Conservation (phyloP, 2,888 invertebrate genomes). For the Arctia plantaginis region DNA sequence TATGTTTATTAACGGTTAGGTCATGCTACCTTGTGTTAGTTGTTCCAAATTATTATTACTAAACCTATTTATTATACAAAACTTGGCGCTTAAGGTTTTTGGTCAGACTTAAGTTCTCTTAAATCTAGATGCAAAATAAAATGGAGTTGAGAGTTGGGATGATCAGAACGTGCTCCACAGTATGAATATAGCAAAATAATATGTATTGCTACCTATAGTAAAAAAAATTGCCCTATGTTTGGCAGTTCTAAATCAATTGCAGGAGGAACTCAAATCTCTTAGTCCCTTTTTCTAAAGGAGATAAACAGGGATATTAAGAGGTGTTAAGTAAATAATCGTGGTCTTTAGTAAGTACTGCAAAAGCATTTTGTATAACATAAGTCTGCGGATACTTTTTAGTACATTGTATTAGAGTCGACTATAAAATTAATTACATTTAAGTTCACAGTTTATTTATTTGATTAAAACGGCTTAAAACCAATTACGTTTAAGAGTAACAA, state of each 20-base stretch:
- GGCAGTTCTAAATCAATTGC: constrained; percentile 1
- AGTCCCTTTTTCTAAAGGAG: constrained; percentile 1
- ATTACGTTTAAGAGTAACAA: no score
- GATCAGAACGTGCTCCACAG: constrained; percentile 44
- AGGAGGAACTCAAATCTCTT: constrained; percentile 1
- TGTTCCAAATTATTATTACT: no score
- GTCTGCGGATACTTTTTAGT: constrained; percentile 30
- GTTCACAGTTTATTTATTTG: not conserved
- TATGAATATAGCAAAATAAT: constrained; percentile 35
- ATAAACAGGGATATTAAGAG: constrained; percentile 12
- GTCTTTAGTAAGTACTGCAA: constrained; percentile 25
- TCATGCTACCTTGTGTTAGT: no score
- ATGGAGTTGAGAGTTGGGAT: constrained; percentile 26
- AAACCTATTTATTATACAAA: not conserved
- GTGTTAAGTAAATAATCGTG: not conserved
- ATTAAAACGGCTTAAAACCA: no score
- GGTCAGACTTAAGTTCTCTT: not conserved
- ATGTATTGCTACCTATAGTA: constrained; percentile 30
- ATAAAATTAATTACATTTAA: not conserved
- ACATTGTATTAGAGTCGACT: constrained; percentile 6
- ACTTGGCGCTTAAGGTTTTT: not conserved
- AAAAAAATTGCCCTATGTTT: constrained; percentile 18
- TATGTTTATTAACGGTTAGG: no score
- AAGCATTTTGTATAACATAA: constrained; percentile 41
- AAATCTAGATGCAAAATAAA: constrained; percentile 37